Evolutionary conservation across 2,888 invertebrate species (phyloP).

Genomic region (Pedicia rivosa): DNA sequence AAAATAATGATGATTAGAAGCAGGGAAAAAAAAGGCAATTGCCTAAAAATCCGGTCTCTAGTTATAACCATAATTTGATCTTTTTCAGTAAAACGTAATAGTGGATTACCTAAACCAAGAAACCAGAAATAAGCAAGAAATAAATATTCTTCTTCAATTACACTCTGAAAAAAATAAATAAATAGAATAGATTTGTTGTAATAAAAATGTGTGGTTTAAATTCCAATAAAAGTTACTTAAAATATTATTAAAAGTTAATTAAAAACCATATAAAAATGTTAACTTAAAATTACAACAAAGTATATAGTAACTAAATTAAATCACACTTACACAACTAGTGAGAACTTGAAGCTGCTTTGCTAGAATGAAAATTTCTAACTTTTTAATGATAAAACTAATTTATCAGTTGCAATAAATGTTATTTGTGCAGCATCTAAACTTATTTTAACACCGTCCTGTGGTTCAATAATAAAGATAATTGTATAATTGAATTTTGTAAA

Average conservation of each 20-base stretch:
- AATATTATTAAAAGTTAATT: no score
- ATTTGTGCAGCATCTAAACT: constrained; percentile 81
- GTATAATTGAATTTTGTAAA: no score
- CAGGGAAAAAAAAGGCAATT: no score
- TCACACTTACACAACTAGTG: constrained; percentile 68
- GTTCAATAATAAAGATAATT: constrained; percentile 42
- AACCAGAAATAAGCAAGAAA: no score
- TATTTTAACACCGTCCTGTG: constrained; percentile 79
- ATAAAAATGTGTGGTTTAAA: no score
- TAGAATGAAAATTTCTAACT: constrained; percentile 78
- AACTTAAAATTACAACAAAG: no score
- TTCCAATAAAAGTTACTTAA: no score
- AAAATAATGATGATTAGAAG: no score
- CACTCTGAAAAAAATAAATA: constrained; percentile 48
- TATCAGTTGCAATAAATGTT: constrained; percentile 67
- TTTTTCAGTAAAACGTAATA: constrained; percentile 82
- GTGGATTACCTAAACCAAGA: constrained; percentile 88
- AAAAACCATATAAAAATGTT: no score
- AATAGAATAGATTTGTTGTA: no score
- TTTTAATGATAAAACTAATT: constrained; percentile 76
- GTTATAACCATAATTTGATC: constrained; percentile 57
- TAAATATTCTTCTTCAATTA: constrained; percentile 86
- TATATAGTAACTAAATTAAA: no score
- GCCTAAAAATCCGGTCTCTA: no score
- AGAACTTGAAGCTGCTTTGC: constrained; percentile 90